phyloP scores from a whole-genome alignment of 2,113 vertebrate genomes.

The Limnothrissa miodon region DNA sequence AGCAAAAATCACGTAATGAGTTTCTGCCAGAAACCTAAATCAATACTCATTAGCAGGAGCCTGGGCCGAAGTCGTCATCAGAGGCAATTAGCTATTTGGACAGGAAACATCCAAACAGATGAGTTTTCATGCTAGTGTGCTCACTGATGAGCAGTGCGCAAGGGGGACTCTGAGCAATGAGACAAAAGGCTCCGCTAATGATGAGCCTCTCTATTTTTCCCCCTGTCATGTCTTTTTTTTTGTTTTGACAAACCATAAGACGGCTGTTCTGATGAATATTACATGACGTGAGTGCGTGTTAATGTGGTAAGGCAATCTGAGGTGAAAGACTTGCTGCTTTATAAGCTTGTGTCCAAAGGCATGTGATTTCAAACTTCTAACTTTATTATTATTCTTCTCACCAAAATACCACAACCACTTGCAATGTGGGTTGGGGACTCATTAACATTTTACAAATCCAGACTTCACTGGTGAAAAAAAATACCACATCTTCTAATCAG shows the following conservation, averaged over 20 bases:
- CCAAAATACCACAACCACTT: background rate
- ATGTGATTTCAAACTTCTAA: background rate
- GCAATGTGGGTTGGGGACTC: background rate
- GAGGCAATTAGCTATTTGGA: conserved; percentile 27
- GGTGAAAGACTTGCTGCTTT: background rate
- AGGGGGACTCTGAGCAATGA: background rate
- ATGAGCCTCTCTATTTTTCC: background rate
- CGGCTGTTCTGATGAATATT: background rate
- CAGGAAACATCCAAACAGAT: conserved; percentile 7
- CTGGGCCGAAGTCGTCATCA: conserved; percentile 31
- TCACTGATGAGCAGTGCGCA: conserved; percentile 26
- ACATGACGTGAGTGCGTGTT: background rate
- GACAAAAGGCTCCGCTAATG: background rate
- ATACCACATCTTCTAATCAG: no score
- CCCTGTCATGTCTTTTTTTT: background rate
- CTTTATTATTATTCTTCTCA: background rate
- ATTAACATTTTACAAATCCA: no score
- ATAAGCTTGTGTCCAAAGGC: background rate
- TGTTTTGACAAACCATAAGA: background rate
- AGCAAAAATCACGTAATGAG: conserved; percentile 39
- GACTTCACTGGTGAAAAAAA: no score
- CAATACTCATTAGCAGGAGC: conserved; percentile 44
- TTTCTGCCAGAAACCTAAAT: conserved; percentile 46
- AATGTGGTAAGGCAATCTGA: background rate
- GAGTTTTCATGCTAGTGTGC: background rate